Conservation (phyloP, 2,113 vertebrate genomes). For the Chaetorhynchus papuensis region DNA sequence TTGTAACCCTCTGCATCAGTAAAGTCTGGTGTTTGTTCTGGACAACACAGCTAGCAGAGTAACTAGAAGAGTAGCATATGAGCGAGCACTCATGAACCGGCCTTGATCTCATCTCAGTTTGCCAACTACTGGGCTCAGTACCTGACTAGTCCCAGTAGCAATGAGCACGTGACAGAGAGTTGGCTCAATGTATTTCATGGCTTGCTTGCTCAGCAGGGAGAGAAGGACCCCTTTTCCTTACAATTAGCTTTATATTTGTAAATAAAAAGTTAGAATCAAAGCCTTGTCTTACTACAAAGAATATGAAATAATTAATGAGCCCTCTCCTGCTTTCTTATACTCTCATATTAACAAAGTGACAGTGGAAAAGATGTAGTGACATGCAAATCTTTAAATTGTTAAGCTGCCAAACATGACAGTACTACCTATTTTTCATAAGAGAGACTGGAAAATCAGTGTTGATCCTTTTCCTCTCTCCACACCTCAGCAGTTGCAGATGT, state of each 20-base stretch:
- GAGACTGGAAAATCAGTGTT: conserved; percentile 60
- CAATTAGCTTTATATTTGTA: background rate
- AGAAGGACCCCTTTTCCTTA: background rate
- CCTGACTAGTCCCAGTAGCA: background rate
- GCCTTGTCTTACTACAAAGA: conserved; percentile 14
- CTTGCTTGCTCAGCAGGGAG: background rate
- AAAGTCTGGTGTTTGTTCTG: background rate
- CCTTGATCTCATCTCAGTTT: background rate
- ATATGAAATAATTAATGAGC: conserved; percentile 16
- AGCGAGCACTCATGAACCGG: background rate
- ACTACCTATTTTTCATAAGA: conserved; percentile 58
- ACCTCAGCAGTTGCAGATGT: conserved; percentile 48
- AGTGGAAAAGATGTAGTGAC: conserved; percentile 49
- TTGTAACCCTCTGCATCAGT: background rate
- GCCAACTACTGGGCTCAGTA: background rate
- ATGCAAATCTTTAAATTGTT: conserved; percentile 33
- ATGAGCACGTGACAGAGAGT: background rate
- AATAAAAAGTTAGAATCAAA: conserved; percentile 42
- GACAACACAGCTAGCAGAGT: background rate
- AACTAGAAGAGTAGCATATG: background rate
- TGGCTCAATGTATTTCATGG: background rate
- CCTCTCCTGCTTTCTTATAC: conserved; percentile 1
- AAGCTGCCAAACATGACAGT: conserved; percentile 60
- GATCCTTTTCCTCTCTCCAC: background rate
- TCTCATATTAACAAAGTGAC: conserved; percentile 61